Conservation (phyloP, 2,888 invertebrate genomes). For the Patella depressa region DNA sequence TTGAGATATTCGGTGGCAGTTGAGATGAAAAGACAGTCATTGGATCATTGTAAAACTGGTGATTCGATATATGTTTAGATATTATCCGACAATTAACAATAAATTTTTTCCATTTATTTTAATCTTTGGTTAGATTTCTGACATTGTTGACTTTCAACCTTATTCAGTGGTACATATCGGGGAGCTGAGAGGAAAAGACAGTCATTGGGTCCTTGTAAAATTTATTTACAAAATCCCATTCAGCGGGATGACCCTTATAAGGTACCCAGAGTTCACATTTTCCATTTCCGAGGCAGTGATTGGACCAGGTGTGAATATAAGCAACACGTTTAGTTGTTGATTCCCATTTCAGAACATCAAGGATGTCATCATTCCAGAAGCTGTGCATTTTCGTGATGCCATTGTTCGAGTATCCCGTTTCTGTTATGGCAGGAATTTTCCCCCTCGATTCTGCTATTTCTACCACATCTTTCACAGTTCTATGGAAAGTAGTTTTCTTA, state of each 20-base stretch:
- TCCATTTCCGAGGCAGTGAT: constrained; percentile 24
- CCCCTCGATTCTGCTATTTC: constrained; percentile 29
- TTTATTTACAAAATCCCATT: constrained; percentile 21
- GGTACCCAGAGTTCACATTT: constrained; percentile 20
- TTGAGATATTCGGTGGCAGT: not conserved
- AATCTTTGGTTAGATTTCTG: too few relatives aligned
- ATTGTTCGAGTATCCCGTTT: constrained; percentile 30
- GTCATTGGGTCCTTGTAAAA: constrained; percentile 31
- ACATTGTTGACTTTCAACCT: too few relatives aligned
- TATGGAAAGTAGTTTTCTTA: constrained; percentile 15
- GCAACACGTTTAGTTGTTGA: constrained; percentile 24
- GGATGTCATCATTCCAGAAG: constrained; percentile 36
- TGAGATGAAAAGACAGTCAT: constrained; percentile 23
- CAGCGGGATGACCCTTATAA: constrained; percentile 31
- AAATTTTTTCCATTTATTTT: too few relatives aligned
- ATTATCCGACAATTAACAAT: too few relatives aligned
- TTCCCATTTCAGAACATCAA: constrained; percentile 26
- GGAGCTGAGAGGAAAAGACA: constrained; percentile 20
- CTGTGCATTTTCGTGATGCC: constrained; percentile 27
- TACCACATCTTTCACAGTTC: constrained; percentile 22
- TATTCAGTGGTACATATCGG: not conserved
- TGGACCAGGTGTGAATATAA: constrained; percentile 36
- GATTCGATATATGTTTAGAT: too few relatives aligned
- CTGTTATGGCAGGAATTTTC: constrained; percentile 41
- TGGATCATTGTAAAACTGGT: constrained; percentile 26